Evolutionary conservation across 2,113 vertebrate species (phyloP).

Genomic region (Alces alces): DNA sequence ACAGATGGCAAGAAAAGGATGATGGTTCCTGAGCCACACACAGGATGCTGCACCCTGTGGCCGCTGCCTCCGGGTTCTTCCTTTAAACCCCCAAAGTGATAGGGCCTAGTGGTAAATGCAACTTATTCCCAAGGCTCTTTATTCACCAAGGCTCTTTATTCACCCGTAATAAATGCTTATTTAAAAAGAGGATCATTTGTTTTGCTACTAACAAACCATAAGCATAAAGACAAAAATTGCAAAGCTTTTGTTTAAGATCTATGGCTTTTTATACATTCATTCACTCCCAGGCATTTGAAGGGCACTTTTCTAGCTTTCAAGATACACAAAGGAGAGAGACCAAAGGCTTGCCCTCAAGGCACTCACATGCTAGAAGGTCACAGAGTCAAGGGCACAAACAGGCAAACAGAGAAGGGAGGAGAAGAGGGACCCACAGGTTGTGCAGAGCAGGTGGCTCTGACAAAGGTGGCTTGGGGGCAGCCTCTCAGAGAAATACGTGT

Average conservation of each 20-base stretch:
- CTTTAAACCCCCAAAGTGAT: background rate
- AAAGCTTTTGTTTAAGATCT: background rate
- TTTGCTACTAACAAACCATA: background rate
- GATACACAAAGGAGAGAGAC: background rate
- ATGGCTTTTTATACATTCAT: background rate
- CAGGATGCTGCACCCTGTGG: rapidly evolving
- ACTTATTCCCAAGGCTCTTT: background rate
- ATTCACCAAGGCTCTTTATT: background rate
- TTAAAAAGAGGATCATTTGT: background rate
- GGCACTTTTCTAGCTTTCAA: background rate
- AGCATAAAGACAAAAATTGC: background rate
- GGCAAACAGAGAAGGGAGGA: background rate
- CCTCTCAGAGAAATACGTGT: background rate
- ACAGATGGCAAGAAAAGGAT: background rate
- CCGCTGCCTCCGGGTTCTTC: rapidly evolving
- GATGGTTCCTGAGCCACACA: background rate
- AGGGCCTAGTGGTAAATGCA: background rate
- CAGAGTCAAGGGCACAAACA: background rate
- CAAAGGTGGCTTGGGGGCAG: background rate
- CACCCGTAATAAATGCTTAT: background rate
- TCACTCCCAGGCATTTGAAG: background rate
- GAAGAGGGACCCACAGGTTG: background rate
- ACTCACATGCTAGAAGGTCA: background rate
- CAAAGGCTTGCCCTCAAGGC: background rate
- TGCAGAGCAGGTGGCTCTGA: background rate